phyloP scores from a whole-genome alignment of 2,888 invertebrate species.

The Ctena decussata region DNA sequence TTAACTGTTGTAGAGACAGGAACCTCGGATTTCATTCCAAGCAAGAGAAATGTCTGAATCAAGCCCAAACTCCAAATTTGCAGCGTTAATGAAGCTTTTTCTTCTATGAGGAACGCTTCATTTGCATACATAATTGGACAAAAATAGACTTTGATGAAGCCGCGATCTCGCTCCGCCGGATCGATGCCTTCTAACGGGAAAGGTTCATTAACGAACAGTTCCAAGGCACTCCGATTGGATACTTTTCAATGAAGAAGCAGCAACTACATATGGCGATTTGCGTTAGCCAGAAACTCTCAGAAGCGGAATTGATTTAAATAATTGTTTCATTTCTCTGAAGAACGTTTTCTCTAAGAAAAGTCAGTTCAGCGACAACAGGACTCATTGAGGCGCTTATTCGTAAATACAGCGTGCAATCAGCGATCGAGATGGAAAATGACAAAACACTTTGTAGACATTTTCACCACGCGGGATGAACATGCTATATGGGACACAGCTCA shows the following conservation, averaged over 20 bases:
- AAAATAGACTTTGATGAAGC: constrained; percentile 43
- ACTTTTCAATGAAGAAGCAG: constrained; percentile 25
- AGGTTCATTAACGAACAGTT: background rate
- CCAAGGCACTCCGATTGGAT: constrained; percentile 26
- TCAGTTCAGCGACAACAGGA: constrained; percentile 14
- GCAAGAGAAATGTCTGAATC: background rate
- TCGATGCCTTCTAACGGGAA: constrained; percentile 34
- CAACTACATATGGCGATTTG: constrained; percentile 65
- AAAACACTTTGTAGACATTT: constrained; percentile 5
- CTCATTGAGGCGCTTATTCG: constrained; percentile 54
- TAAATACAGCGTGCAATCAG: constrained; percentile 61
- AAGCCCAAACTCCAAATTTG: constrained; percentile 23
- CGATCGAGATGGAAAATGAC: constrained; percentile 37
- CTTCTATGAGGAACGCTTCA: constrained; percentile 62
- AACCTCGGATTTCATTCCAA: background rate
- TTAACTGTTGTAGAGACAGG: background rate
- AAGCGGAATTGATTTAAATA: constrained; percentile 75
- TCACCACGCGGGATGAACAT: background rate
- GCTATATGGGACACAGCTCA: background rate
- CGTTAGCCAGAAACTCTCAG: constrained; percentile 54
- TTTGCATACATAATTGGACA: constrained; percentile 76
- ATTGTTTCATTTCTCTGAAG: constrained; percentile 67
- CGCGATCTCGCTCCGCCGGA: background rate
- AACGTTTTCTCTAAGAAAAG: constrained; percentile 33
- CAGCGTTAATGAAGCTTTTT: constrained; percentile 57